phyloP scores from a whole-genome alignment of 1,140 invertebrate species.

The Oryctes rhinoceros region DNA sequence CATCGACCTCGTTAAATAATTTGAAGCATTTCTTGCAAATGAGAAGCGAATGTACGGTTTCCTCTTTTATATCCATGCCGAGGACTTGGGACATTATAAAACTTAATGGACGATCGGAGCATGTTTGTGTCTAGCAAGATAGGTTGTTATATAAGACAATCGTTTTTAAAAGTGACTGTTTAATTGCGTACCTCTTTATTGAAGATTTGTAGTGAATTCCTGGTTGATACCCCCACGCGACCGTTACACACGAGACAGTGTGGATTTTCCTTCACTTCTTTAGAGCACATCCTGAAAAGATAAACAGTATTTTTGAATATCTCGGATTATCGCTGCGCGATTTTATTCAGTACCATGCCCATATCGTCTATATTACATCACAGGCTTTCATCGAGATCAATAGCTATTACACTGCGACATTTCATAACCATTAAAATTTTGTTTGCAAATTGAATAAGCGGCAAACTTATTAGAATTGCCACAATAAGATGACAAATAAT shows the following conservation, averaged over 20 bases:
- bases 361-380: constrained; percentile 16
- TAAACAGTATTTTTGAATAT: neutral
- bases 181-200: constrained; percentile 55
- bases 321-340: neutral
- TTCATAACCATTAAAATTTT: constrained; percentile 28
- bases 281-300: constrained; percentile 48
- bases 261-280: constrained; percentile 44
- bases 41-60: constrained; percentile 64
- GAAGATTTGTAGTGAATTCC: constrained; percentile 67
- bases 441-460: too few relatives aligned
- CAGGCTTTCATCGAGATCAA: constrained; percentile 38
- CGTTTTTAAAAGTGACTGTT: too few relatives aligned
- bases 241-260: constrained; percentile 68
- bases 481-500: constrained; percentile 33
- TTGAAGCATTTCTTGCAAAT: constrained; percentile 74
- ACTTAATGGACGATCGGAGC: constrained; percentile 62
- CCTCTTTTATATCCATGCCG: constrained; percentile 62
- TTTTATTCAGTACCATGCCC: constrained; percentile 33
- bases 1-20: constrained; percentile 69
- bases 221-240: constrained; percentile 64
- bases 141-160: neutral
- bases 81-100: constrained; percentile 64
- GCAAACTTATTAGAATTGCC: neutral
- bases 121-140: constrained; percentile 45
- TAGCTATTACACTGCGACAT: constrained; percentile 32